Evolutionary conservation across 2,113 vertebrate genomes (phyloP), one percentile per base, ranked within the genome.

Genomic region (Epinephelus moara): DNA sequence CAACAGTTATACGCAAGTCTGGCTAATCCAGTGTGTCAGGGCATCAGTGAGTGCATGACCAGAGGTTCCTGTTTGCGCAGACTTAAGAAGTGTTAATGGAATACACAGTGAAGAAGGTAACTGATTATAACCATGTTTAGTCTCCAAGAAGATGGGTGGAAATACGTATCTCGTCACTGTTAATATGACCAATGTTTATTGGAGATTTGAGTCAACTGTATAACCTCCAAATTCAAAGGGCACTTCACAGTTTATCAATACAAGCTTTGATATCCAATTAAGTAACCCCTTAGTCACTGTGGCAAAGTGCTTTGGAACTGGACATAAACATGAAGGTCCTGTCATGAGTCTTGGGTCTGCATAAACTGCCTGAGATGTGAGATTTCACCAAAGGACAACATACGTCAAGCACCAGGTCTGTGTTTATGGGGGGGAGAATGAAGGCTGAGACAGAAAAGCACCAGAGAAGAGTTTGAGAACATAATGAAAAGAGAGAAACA

Each of bases 241-340:
- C 11, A 12, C 61, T 15, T n/a, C 30, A 67, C 9, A 55, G 52
- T 64, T 60, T 19, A 63, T 63, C 33, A 49, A 42, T 18, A 25
- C 9, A 70, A 7, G 33, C 47, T 72, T 74, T 84, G 50, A 75
- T 19, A 33, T 80, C 60, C 55, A 57, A 19, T 7, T 3, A 4
- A 62, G n/a, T 57, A 49, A 66, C 70, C 17, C 18, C 9, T 72
- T 70, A 45, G 53, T 80, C 49, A 80, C 14, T 64, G 18, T 2
- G 4, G 2, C 61, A 6, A 74, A 23, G n/a, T 37, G 27, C 21
- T 55, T 33, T 70, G 27, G 40, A 40, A 60, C 15, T 56, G 52
- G 30, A 86, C 18, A 61, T 53, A 70, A 71, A 85, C 78, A 74
- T 70, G 40, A 45, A 78, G 52, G 63, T 18, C 27, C 1, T 27